Conservation (phyloP, 1,140 invertebrate species). For the Drosophila ercepeae region DNA sequence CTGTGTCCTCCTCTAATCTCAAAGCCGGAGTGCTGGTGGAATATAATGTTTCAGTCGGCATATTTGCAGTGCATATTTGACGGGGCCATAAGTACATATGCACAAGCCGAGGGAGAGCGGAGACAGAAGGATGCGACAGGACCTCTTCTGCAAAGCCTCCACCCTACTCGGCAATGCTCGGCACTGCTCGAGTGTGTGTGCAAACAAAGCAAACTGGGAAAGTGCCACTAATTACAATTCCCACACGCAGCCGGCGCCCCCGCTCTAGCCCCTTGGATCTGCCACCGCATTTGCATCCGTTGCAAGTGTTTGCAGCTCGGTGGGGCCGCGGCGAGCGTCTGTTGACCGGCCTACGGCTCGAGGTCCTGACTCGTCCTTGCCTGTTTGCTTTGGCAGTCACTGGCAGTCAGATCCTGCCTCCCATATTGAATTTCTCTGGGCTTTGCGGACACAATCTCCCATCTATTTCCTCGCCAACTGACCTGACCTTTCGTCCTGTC, state of each 20-base stretch:
- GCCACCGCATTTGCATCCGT: slow-evolving; percentile 50
- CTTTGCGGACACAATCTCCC: slow-evolving; percentile 5
- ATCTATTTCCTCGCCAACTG: slow-evolving; percentile 2
- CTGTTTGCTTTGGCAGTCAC: slow-evolving; percentile 42
- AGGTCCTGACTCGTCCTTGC: slow-evolving; percentile 38
- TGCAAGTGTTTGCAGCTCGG: slow-evolving; percentile 26
- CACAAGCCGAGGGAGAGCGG: background rate
- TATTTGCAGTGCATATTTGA: slow-evolving; percentile 63
- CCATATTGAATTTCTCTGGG: slow-evolving; percentile 48
- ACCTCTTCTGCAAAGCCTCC: slow-evolving; percentile 36
- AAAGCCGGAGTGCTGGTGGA: slow-evolving; percentile 15
- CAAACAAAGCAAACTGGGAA: slow-evolving; percentile 78
- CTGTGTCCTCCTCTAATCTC: background rate
- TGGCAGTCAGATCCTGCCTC: slow-evolving; percentile 29
- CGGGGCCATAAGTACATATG: slow-evolving; percentile 16
- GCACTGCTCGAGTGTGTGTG: slow-evolving; percentile 66
- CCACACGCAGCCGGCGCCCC: slow-evolving; percentile 36
- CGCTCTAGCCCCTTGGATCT: too few relatives aligned
- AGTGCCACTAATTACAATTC: slow-evolving; percentile 81
- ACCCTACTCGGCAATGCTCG: too few relatives aligned
- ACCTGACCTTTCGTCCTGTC: slow-evolving; percentile 23
- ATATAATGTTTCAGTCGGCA: slow-evolving; percentile 59
- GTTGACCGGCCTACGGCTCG: slow-evolving; percentile 35
- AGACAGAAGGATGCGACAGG: slow-evolving; percentile 17
- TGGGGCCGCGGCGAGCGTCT: slow-evolving; percentile 14